Evolutionary conservation across 2,888 invertebrate species (phyloP).

Genomic region (Poecilobothrus nobilitatus): DNA sequence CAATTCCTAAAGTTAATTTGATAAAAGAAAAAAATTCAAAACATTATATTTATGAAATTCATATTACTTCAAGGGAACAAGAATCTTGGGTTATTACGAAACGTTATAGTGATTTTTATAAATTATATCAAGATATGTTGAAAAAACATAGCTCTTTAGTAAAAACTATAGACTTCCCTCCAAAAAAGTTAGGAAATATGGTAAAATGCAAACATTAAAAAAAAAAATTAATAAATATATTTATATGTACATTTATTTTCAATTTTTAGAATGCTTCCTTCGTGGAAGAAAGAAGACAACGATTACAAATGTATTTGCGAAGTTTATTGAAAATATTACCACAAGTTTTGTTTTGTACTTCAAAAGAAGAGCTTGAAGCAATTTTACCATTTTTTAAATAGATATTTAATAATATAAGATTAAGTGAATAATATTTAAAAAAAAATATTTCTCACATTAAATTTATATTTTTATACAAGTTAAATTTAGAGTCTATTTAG

Average conservation of each 20-base stretch:
- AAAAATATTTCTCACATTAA: no score
- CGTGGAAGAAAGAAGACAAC: slow-evolving; percentile 78
- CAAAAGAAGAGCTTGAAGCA: slow-evolving; percentile 67
- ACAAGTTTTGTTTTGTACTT: slow-evolving; percentile 66
- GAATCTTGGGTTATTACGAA: slow-evolving; percentile 96
- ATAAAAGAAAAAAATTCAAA: slow-evolving; percentile 20
- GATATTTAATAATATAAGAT: not conserved
- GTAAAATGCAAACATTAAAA: slow-evolving; percentile 49
- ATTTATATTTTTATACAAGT: no score
- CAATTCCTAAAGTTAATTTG: slow-evolving; percentile 8
- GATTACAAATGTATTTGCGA: slow-evolving; percentile 79
- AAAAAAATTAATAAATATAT: no score
- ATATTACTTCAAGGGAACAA: slow-evolving; percentile 39
- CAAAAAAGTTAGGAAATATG: slow-evolving; percentile 87
- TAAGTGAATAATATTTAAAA: no score
- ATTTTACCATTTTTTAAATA: slow-evolving; percentile 70
- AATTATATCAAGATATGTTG: slow-evolving; percentile 66
- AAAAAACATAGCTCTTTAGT: slow-evolving; percentile 75
- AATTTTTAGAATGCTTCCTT: slow-evolving; percentile 60
- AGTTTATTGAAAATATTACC: slow-evolving; percentile 72
- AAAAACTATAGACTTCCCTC: slow-evolving; percentile 81
- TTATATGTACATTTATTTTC: no score
- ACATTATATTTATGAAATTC: slow-evolving; percentile 40
- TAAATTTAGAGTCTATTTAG: no score
- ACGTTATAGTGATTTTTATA: slow-evolving; percentile 86